These are phyloP conservation scores for Rhynchomys soricoides DNA, from an alignment of 2,113 vertebrate genomes.

Conservation along the genomic window DNA sequence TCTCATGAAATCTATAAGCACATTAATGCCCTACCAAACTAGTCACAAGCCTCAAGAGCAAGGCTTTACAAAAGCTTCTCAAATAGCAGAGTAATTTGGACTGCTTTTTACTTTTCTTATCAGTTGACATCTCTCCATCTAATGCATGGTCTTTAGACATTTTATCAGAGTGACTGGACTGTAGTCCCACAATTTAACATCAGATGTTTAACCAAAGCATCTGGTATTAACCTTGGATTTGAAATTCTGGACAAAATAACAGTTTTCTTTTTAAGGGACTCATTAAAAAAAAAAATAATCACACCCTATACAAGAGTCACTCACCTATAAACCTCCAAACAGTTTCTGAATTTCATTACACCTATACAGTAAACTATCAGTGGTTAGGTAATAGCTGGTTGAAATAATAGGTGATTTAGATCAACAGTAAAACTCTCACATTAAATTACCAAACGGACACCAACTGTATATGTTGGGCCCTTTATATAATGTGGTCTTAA, in stretches of 20 bases:
- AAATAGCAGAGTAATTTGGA: neutral
- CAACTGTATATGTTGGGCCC: neutral
- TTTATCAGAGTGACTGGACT: constrained; percentile 6
- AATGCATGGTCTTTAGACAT: neutral
- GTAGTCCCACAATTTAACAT: neutral
- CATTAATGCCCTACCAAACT: constrained; percentile 26
- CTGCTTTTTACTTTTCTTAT: constrained; percentile 16
- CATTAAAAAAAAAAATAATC: neutral
- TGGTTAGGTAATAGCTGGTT: constrained; percentile 28
- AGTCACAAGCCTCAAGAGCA: constrained; percentile 12
- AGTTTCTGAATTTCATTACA: constrained; percentile 58
- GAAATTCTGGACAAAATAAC: neutral
- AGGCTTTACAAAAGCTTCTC: neutral
- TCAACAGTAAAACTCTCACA: constrained; percentile 31
- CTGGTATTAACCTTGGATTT: neutral
- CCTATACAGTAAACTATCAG: constrained; percentile 19
- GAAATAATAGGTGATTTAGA: constrained; percentile 57
- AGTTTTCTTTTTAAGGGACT: constrained; percentile 2
- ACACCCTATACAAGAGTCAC: neutral
- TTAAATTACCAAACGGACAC: neutral
- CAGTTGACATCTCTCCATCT: neutral
- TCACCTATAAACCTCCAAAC: constrained; percentile 37
- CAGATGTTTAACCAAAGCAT: neutral
- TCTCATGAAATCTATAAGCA: constrained; percentile 36
- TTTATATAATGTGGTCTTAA: constrained; percentile 33